Base-by-base conservation (phyloP, 2,113 vertebrate species). In the Takifugu flavidus region DNA sequence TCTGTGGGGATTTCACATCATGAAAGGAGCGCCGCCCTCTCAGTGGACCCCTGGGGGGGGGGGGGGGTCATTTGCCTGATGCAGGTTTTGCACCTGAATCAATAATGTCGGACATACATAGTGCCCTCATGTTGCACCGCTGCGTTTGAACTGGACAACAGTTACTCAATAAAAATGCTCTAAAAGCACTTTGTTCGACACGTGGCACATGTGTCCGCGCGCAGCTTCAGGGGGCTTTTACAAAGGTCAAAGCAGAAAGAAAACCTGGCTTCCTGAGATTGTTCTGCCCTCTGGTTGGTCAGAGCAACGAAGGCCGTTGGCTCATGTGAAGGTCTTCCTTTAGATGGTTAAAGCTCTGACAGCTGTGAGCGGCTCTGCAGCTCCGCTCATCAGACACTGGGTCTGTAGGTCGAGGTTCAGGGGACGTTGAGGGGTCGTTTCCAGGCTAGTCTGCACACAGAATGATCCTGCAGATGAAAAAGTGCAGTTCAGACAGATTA, bases 51-150 rank as follows among this genome's bases (percentile, higher is more conserved):
- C 44, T 20, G 20, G 20, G 20, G 20, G 20, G 70, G 72, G 70
- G 78, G 61, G 62, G 34, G 63, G 73, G 76, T 66, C 49, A 71
- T 86, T 76, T 70, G 62, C 71, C 56, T 66, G 74, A 63, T 75
- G 68, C 56, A 59, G 62, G 52, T 60, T 74, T 74, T 76, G 60
- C 65, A 53, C 49, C 15, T 62, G 34, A 68, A 79, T 80, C 70
- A 68, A 78, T 80, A 76, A 73, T 25, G 43, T 39, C 70, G 73
- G 65, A 71, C 52, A n/a, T n/a, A 69, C 65, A 67, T 50, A 61
- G 70, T 59, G 65, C 71, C 51, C 56, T 13, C 51, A 13, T 53
- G 13, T 62, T 28, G 2, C 3, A 43, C 57, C 43, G 61, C 53
- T 62, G 3, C 59, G 42, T 78, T 67, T 72, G 45, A 13, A 47